These are phyloP conservation scores for Thereva unica DNA, from an alignment of 2,888 invertebrate species.

Conservation along the genomic window DNA sequence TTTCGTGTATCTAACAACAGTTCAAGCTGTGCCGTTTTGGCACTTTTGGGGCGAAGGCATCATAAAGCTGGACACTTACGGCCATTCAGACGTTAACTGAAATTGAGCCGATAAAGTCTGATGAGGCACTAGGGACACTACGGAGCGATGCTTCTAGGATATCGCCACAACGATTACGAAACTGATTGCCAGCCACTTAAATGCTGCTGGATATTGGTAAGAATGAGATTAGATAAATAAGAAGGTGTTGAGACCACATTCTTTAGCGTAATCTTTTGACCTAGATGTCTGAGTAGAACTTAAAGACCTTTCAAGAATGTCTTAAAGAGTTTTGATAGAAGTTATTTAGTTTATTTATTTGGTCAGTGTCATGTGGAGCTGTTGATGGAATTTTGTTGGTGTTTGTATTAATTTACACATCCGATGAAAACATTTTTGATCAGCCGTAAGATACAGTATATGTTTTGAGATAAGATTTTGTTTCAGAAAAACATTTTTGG, in stretches of 20 bases:
- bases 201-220: slow-evolving; percentile 9
- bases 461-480: too few species aligned
- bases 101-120: slow-evolving; percentile 26
- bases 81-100: slow-evolving; percentile 19
- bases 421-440: too few species aligned
- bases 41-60: slow-evolving; percentile 32
- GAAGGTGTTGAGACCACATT: slow-evolving; percentile 6
- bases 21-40: slow-evolving; percentile 35
- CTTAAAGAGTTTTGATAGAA: too few species aligned
- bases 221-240: slow-evolving; percentile 9
- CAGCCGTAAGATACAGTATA: too few species aligned
- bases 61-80: slow-evolving; percentile 38
- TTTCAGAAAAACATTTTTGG: too few species aligned
- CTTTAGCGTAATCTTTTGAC: not conserved
- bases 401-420: too few species aligned
- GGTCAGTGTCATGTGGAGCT: too few species aligned
- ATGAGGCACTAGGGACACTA: slow-evolving; percentile 23
- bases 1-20: slow-evolving; percentile 40
- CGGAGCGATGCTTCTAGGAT: slow-evolving; percentile 14
- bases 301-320: too few species aligned
- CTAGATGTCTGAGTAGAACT: too few species aligned
- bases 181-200: slow-evolving; percentile 28
- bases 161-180: slow-evolving; percentile 24
- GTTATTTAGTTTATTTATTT: too few species aligned
- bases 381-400: too few species aligned